Base-by-base conservation (phyloP, 1,140 invertebrate genomes). In the Patella vulgata region DNA sequence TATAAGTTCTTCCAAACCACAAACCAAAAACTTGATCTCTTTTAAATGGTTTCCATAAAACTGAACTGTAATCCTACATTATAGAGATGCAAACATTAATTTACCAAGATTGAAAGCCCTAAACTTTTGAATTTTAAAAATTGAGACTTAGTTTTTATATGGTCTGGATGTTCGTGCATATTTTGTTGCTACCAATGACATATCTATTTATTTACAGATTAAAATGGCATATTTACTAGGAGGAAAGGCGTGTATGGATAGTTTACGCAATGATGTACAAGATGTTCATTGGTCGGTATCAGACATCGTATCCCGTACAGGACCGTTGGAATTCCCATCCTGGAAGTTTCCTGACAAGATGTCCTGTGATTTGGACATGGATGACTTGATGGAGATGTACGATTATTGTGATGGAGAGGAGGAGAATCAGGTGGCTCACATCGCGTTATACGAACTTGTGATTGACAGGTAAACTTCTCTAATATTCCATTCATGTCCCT, bases 321-420 rank as follows among this genome's bases (percentile, higher is more conserved):
- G 81, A 9, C 81, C 81, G 6, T 63, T 81, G 2, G 31, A 62
- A 6, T 67, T 56, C 43, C 68, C 74, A 12, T 83, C 81, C n/a
- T 84, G 82, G 82, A 84, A 83, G 51, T 83, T 80, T 56, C 82
- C 81, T 9, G 80, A 83, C 59, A 80, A 82, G 57, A 50, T 60
- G 19, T 74, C 79, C n/a, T 53, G 60, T 47, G 79, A 82, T 39
- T 42, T 84, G 30, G 78, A 84, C 47, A 74, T 82, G 11, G 72
- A 78, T 3, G 75, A 83, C 25, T 63, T 84, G 8, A 59, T 84
- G 21, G 77, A 82, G n/a, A 54, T 76, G 36, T 79, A 82, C 59
- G 65, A 65, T 51, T 71, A 68, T 53, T 68, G 63, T 66, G 68
- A 80, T 64, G 33, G 33, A 8, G 79, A 79, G 47, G 82, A 84